phyloP scores from a whole-genome alignment of 2,797 vertebrate species.

The Pitangus sulphuratus region DNA sequence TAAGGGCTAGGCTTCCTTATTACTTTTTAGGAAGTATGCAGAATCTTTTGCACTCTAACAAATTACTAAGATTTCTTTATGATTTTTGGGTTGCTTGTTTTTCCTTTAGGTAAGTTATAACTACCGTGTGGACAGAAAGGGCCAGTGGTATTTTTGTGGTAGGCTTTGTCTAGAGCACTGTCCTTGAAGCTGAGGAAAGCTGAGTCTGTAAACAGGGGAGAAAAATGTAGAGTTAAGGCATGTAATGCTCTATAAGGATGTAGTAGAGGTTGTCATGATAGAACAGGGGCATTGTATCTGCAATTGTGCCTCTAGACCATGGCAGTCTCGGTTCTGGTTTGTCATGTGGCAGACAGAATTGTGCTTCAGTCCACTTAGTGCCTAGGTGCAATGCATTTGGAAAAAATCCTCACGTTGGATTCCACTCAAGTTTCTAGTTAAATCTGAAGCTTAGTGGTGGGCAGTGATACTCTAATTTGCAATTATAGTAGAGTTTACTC shows the following conservation, averaged over 20 bases:
- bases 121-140: background rate
- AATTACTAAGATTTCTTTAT: background rate
- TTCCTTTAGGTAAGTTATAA: background rate
- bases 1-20: background rate
- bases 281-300: background rate
- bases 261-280: background rate
- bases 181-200: background rate
- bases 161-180: background rate
- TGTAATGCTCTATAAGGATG: background rate
- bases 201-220: background rate
- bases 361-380: background rate
- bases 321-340: background rate
- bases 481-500: background rate
- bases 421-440: background rate
- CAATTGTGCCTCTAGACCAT: background rate
- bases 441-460: background rate
- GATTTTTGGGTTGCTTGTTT: background rate
- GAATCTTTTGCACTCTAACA: background rate
- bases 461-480: background rate
- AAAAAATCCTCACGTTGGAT: background rate
- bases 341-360: background rate
- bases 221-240: background rate
- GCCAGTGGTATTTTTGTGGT: background rate
- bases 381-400: background rate
- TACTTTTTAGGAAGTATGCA: background rate